Evolutionary conservation across 2,888 invertebrate species (phyloP), one percentile per base, ranked within the genome.

Genomic region (Prosapia bicincta): DNA sequence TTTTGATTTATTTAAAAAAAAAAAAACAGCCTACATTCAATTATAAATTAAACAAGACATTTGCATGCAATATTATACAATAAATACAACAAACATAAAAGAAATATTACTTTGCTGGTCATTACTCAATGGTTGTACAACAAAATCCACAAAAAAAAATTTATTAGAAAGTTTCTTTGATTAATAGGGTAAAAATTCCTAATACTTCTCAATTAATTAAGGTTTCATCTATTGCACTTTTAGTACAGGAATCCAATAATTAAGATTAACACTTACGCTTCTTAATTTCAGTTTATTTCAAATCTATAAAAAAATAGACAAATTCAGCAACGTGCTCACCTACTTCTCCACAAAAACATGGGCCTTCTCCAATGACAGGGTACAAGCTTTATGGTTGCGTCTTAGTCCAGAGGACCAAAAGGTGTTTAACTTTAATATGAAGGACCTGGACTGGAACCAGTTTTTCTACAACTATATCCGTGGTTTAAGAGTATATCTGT

Each of bases 341-440:
- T 96, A 93, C 84, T 97, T 97, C 86, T 91, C 93, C 3, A 91
- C 88, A 24, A 89, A 91, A 79, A 90, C 93, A 77, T 97, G 96
- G 95, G 85, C 85, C 28, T 94, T 94, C 83, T 85, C 86, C 0
- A 91, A 91, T 78, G 85, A 86, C 24, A 90, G 90, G 69, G 88
- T 92, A 0, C 85, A 87, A 24, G 83, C 82, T 1, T 86, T 95
- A 81, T 88, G 90, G 86, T 83, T 83, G 0, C 87, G 88, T 0
- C 82, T 94, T 74, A 86, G 88, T 0, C 84, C 84, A 0, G 85
- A 85, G 9, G 94, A 93, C 82, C 86, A 87, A 74, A 85, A 88
- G 20, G 84, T 90, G 1, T 95, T 93, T 82, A 89, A 90, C 25
- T 95, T 94, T 84, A 91, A 91, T 83, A 88, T 95, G 79, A 86